These are phyloP conservation scores for Calyptomena viridis DNA, from an alignment of 2,113 vertebrate species.

Conservation along the genomic window DNA sequence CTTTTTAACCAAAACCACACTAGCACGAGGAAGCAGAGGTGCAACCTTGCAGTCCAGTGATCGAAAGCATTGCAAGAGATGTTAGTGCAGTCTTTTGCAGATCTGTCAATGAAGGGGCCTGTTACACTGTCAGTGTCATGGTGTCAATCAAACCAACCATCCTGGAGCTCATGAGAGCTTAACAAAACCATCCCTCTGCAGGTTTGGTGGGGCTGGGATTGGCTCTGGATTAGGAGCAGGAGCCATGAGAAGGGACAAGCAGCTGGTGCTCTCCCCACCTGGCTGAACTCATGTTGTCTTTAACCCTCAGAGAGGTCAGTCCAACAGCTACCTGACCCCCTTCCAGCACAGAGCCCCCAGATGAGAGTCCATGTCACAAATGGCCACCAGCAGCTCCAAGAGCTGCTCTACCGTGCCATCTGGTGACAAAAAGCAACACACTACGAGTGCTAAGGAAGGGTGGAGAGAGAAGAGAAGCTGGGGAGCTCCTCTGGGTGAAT, in stretches of 20 bases:
- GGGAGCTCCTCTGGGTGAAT: neutral
- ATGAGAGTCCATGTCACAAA: fast-evolving
- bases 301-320: neutral
- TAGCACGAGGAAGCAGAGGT: neutral
- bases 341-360: neutral
- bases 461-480: neutral
- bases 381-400: neutral
- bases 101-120: neutral
- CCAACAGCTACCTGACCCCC: no score
- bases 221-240: neutral
- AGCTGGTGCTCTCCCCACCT: no score
- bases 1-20: neutral
- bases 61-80: neutral
- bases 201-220: neutral
- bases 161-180: neutral
- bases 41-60: no score
- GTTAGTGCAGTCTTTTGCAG: neutral
- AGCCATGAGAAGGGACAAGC: fast-evolving
- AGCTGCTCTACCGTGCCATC: neutral
- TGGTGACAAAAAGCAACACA: neutral
- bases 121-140: fast-evolving
- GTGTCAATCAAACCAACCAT: fast-evolving
- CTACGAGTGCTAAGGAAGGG: fast-evolving
- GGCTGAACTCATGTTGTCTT: neutral
- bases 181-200: fast-evolving